Conservation (phyloP, 2,797 vertebrate genomes). For the Myotis myotis region DNA sequence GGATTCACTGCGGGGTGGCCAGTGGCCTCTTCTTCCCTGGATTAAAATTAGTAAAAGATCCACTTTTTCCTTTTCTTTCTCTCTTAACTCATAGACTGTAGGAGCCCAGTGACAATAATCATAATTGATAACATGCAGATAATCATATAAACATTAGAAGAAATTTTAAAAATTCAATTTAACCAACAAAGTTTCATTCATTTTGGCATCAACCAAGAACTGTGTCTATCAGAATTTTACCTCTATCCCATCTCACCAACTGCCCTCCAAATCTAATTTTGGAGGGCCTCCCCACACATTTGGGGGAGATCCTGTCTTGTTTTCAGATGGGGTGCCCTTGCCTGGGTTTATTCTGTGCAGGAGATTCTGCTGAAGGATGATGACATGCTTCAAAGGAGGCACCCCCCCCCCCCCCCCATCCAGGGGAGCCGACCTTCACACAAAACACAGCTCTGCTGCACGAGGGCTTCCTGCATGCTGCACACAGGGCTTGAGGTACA, state of each 20-base stretch:
- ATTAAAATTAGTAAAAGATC: not conserved
- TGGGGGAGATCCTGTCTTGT: not conserved
- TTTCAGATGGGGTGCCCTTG: not conserved
- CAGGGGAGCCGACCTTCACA: not conserved
- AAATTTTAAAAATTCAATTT: not conserved
- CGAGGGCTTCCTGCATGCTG: not conserved
- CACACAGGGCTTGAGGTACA: not conserved
- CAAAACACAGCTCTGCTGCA: not conserved
- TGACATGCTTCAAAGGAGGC: not conserved
- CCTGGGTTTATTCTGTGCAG: not conserved
- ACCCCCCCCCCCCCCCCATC: rapidly evolving
- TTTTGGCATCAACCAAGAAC: not conserved
- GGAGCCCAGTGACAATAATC: not conserved
- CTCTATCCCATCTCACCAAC: not conserved
- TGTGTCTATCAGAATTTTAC: not conserved
- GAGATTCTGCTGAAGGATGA: not conserved
- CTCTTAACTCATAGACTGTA: not conserved
- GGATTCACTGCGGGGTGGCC: rapidly evolving
- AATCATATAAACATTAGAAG: not conserved
- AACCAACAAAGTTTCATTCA: not conserved
- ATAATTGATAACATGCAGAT: not conserved
- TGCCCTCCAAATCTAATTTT: not conserved
- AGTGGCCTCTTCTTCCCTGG: not conserved
- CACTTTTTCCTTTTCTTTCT: not conserved
- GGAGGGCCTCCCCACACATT: not conserved